Evolutionary conservation across 53 echinoderm and acorn worm genomes (phyloP).

Genomic region (Luidia sarsii): DNA sequence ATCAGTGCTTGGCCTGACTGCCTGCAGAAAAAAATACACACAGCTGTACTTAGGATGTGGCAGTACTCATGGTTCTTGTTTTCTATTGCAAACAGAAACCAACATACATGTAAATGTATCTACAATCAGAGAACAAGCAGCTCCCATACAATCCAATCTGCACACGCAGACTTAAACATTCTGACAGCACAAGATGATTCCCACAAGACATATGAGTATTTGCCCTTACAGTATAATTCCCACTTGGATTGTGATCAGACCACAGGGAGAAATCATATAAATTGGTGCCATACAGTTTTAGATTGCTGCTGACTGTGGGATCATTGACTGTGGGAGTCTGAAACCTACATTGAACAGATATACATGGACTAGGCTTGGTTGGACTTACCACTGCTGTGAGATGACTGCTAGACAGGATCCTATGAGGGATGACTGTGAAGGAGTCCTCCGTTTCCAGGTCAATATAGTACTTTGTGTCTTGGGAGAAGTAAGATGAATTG

Average conservation of each 20-base stretch:
- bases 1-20: too few relatives aligned
- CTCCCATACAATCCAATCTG: too few relatives aligned
- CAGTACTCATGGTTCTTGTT: too few relatives aligned
- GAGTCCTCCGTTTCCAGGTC: slow-evolving; percentile 55
- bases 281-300: neutral
- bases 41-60: too few relatives aligned
- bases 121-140: too few relatives aligned
- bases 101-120: too few relatives aligned
- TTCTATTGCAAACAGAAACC: too few relatives aligned
- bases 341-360: neutral
- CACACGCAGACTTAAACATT: neutral
- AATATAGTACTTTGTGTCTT: slow-evolving; percentile 46
- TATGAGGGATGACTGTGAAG: slow-evolving; percentile 60
- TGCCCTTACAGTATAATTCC: neutral
- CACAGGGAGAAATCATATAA: neutral
- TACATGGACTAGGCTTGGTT: neutral
- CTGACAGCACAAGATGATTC: too few relatives aligned
- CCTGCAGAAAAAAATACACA: too few relatives aligned
- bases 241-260: neutral
- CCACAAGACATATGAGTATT: neutral
- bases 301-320: neutral
- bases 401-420: slow-evolving; percentile 60
- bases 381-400: slow-evolving; percentile 76
- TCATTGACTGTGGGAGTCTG: neutral
- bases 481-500: slow-evolving; percentile 53